Base-by-base conservation (phyloP, 2,113 vertebrate genomes). In the Callaeas wilsoni region DNA sequence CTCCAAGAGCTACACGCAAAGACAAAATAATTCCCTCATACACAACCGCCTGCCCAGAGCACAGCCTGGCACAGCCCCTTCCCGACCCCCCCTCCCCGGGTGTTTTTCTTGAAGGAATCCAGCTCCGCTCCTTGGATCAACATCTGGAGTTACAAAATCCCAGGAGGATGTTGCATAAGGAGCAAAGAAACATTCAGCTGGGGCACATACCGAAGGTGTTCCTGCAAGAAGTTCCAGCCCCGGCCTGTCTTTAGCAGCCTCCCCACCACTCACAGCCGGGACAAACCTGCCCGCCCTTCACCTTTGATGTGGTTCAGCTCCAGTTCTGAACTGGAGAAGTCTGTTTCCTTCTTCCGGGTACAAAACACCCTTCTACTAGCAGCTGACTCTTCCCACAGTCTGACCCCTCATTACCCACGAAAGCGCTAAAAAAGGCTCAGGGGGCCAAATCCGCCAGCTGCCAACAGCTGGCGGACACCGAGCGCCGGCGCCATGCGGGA, bases 31-130 rank as follows among this genome's bases (percentile, higher is more conserved):
- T 21, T 77, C 59, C 52, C 3, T 41, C 0, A 1, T 6, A 60
- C 47, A 69, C 63, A 56, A 2, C 68, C 0, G 55, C n/a, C 15
- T 1, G 19, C 35, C 4, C 41, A 8, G 26, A 60, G 55, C 35
- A 19, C 23, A 47, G 49, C 42, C 60, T 29, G 44, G 33, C 63
- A 21, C 74, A 49, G 55, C 46, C 7, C 32, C n/a, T 10, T 44
- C 55, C 64, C 3, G 1, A 27, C 4, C 18, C 35, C 27, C 7
- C 13, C 32, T 14, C 9, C 18, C 1, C 2, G 8, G 10, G 7
- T 12, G 44, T 46, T 78, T 33, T 33, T 20, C 33, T 23, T 9
- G 29, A 30, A 56, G 19, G 27, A 87, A 53, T 9, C 50, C 47
- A 13, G 19, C 6, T 90, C 47, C 33, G 21, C 39, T 46, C 30